These are phyloP conservation scores for Ptycholaimellus sp. DNA, from an alignment of 2,888 invertebrate genomes.

Conservation along the genomic window DNA sequence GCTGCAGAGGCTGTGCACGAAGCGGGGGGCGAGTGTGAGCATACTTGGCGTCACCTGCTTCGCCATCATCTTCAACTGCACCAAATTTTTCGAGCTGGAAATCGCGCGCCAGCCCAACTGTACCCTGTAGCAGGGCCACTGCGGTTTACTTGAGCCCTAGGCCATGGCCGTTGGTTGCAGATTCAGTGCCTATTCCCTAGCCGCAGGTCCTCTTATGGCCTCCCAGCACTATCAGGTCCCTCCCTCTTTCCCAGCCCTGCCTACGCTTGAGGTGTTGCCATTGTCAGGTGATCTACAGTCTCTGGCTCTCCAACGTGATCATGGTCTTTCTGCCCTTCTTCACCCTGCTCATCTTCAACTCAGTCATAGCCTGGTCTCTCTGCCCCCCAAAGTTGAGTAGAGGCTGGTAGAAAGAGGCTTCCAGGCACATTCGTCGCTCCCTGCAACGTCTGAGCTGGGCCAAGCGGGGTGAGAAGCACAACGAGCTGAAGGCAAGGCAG, in stretches of 20 bases:
- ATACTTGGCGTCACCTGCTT: slow-evolving; percentile 19
- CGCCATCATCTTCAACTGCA: slow-evolving; percentile 18
- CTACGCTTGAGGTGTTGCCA: neutral
- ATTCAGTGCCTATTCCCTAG: neutral
- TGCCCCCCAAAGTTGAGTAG: slow-evolving; percentile 58
- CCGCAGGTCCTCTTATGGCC: neutral
- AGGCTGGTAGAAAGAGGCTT: slow-evolving; percentile 50
- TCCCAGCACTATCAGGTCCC: neutral
- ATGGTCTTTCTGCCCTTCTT: slow-evolving; percentile 78
- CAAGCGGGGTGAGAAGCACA: slow-evolving; percentile 1
- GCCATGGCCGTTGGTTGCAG: neutral
- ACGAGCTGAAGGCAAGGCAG: neutral
- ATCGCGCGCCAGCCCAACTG: slow-evolving; percentile 6
- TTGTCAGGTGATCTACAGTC: slow-evolving; percentile 58
- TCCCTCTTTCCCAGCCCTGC: neutral
- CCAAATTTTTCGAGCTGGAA: slow-evolving; percentile 20
- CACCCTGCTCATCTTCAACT: slow-evolving; percentile 62
- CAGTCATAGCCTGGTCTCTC: slow-evolving; percentile 75
- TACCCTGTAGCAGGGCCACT: neutral
- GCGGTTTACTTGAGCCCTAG: neutral
- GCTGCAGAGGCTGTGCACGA: slow-evolving; percentile 1
- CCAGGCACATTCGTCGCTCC: slow-evolving; percentile 10
- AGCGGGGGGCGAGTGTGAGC: slow-evolving; percentile 5
- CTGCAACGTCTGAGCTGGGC: slow-evolving; percentile 2
- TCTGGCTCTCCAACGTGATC: slow-evolving; percentile 75